Conservation (phyloP, 2,113 vertebrate genomes). For the Rostratula benghalensis region DNA sequence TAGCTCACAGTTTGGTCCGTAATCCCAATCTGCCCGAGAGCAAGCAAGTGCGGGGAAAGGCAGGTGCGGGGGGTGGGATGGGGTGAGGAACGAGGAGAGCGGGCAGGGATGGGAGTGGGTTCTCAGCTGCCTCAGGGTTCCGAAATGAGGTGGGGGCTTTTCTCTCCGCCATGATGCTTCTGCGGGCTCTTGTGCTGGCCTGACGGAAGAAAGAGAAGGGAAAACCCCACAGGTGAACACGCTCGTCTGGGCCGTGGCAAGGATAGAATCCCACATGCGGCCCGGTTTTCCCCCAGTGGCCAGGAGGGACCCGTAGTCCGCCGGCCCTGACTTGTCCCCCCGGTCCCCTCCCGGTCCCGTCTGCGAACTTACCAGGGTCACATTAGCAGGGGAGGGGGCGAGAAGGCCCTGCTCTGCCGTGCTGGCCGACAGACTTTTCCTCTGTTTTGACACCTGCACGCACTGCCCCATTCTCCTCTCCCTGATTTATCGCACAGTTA, state of each 20-base stretch:
- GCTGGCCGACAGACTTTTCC: neutral
- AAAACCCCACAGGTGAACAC: neutral
- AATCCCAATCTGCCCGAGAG: neutral
- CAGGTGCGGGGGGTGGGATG: neutral
- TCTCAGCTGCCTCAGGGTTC: neutral
- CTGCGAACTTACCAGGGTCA: constrained; percentile 44
- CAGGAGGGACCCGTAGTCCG: neutral
- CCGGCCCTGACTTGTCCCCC: neutral
- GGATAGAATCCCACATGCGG: neutral
- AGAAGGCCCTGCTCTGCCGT: constrained; percentile 24
- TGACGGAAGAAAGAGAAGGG: neutral
- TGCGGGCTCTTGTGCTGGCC: neutral
- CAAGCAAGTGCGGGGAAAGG: neutral
- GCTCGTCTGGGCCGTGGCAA: rapidly evolving
- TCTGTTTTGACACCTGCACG: constrained; percentile 80
- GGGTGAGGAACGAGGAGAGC: neutral
- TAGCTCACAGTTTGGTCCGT: neutral
- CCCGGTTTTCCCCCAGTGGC: neutral
- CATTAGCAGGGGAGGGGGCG: neutral
- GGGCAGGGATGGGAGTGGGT: neutral
- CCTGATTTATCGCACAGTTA: constrained; percentile 75
- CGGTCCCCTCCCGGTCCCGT: neutral
- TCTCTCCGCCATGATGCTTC: neutral
- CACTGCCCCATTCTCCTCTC: constrained; percentile 5
- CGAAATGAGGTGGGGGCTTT: neutral